A percentile compares a stretch with the other conserved stretches of the same genome.
Conservation (phyloP, 2,888 invertebrate species). For the Disparrhopalites patrizii region DNA sequence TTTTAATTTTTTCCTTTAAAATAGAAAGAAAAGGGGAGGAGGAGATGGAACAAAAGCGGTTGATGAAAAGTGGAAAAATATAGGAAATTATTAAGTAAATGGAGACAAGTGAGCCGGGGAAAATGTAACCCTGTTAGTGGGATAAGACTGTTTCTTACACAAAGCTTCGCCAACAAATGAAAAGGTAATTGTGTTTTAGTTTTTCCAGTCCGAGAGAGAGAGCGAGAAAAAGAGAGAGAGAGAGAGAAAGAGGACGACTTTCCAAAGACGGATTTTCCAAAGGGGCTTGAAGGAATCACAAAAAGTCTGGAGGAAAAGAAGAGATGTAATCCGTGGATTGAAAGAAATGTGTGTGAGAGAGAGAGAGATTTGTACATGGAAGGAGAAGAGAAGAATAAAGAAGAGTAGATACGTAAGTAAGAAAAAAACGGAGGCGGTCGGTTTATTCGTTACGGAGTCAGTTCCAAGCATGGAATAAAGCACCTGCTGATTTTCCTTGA, state of each 20-base stretch:
- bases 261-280: background rate
- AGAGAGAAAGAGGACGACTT: background rate
- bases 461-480: constrained; percentile 20
- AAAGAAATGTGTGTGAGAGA: background rate
- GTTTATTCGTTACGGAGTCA: constrained; percentile 26
- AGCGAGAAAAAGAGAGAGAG: background rate
- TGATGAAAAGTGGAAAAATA: constrained; percentile 6
- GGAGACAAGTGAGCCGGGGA: background rate
- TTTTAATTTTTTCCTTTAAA: too few species aligned
- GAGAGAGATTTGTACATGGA: constrained; percentile 1
- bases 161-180: too few species aligned
- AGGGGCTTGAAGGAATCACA: background rate
- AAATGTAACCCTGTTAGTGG: background rate
- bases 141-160: background rate
- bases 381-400: background rate
- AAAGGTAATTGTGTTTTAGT: background rate
- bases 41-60: too few species aligned
- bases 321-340: constrained; percentile 6
- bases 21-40: background rate
- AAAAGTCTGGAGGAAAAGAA: constrained; percentile 6
- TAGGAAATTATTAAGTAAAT: background rate
- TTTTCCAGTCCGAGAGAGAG: too few species aligned
- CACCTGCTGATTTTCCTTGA: constrained; percentile 28
- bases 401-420: too few species aligned
- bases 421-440: constrained; percentile 26